Conservation (phyloP, 2,797 vertebrate species). For the Martes flavigula region DNA sequence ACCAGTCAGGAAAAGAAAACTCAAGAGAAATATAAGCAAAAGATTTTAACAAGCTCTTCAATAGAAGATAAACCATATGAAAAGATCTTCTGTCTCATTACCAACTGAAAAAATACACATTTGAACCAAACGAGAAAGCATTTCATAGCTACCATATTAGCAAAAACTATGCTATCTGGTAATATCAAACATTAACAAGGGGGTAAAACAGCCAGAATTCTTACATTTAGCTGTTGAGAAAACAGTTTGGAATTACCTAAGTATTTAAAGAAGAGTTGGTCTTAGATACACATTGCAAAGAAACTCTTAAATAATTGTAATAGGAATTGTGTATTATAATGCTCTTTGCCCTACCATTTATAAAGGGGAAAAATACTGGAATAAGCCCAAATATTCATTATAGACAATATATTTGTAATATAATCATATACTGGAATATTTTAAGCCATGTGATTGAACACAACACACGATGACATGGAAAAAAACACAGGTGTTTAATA, state of each 20-base stretch:
- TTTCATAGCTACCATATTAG: neutral
- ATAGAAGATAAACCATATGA: neutral
- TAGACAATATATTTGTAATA: neutral
- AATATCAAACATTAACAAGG: neutral
- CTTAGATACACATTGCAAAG: neutral
- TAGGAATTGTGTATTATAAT: neutral
- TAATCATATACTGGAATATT: neutral
- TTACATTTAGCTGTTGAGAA: neutral
- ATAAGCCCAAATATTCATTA: slow-evolving; percentile 22
- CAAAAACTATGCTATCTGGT: slow-evolving; percentile 4
- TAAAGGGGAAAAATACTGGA: neutral
- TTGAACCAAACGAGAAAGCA: slow-evolving; percentile 52
- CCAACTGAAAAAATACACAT: neutral
- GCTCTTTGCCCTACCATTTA: neutral
- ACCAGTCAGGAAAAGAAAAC: slow-evolving; percentile 12
- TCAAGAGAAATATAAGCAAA: neutral
- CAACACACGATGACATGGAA: neutral
- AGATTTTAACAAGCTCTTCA: slow-evolving; percentile 29
- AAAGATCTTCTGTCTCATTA: slow-evolving; percentile 27
- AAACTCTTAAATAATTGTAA: slow-evolving; percentile 44
- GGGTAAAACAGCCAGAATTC: neutral
- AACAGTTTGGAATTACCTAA: neutral
- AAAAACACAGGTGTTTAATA: slow-evolving; percentile 3
- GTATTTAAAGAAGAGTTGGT: slow-evolving; percentile 13
- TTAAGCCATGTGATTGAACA: neutral